phyloP scores from a whole-genome alignment of 64 coral and sea anemone genomes.

The Dendronephthya gigantea region DNA sequence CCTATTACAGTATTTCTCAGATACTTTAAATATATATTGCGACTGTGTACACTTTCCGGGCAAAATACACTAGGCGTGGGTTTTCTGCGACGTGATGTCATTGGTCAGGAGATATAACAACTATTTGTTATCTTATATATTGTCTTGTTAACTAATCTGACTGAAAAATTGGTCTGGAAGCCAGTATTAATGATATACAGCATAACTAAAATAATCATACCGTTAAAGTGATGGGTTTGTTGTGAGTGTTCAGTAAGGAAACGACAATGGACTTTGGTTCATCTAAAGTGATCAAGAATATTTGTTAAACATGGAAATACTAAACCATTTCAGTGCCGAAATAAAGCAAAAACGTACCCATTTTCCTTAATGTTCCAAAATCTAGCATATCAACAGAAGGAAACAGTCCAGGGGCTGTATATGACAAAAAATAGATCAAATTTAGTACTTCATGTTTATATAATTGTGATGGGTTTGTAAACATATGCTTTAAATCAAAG shows the following conservation, averaged over 20 bases:
- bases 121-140: too few species aligned
- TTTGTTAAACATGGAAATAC: not conserved
- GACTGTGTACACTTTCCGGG: not conserved
- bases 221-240: not conserved
- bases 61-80: too few species aligned
- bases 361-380: slow-evolving; percentile 98
- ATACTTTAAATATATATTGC: not conserved
- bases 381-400: slow-evolving; percentile 76
- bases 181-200: too few species aligned
- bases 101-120: not conserved
- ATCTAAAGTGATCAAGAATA: not conserved
- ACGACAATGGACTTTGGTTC: not conserved
- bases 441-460: not conserved
- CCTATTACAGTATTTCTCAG: not conserved
- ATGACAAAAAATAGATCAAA: not conserved
- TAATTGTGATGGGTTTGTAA: too few species aligned
- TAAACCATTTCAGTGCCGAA: too few species aligned
- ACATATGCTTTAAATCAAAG: too few species aligned
- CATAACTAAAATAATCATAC: not conserved
- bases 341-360: too few species aligned
- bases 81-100: too few species aligned
- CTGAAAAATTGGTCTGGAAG: too few species aligned
- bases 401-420: slow-evolving; percentile 75
- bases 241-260: not conserved
- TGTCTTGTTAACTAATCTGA: too few species aligned